Conservation (phyloP, 1,140 invertebrate genomes). For the Conus ventricosus region DNA sequence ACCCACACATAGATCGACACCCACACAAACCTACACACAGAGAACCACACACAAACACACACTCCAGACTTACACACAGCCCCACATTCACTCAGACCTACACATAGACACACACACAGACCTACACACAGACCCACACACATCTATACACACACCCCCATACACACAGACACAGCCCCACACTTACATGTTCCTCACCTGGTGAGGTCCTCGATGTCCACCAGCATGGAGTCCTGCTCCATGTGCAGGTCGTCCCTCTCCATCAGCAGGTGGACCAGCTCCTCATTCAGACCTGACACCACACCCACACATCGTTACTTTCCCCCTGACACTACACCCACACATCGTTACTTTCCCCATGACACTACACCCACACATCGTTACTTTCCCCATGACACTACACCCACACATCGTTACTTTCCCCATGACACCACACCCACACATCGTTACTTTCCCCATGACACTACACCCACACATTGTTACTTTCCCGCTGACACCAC, state of each 20-base stretch:
- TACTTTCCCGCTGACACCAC: no score
- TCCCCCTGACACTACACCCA: no score
- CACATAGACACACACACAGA: neutral
- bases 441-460: no score
- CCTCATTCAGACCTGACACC: slow-evolving; percentile 84
- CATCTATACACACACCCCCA: neutral
- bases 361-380: no score
- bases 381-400: no score
- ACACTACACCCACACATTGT: no score
- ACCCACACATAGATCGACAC: no score
- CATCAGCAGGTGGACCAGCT: slow-evolving; percentile 89
- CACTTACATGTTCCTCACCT: slow-evolving; percentile 78
- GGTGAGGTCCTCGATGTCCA: slow-evolving; percentile 96
- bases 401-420: no score
- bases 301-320: neutral
- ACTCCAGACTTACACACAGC: neutral
- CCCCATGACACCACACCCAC: no score
- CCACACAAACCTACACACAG: no score
- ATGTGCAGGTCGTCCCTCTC: slow-evolving; percentile 95
- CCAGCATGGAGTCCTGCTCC: slow-evolving; percentile 97
- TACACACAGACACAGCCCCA: neutral
- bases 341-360: no score
- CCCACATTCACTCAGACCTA: neutral
- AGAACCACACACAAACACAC: no score
- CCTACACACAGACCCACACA: neutral